Conservation (phyloP, 1,140 invertebrate species). For the Drosophila fuyamai region DNA sequence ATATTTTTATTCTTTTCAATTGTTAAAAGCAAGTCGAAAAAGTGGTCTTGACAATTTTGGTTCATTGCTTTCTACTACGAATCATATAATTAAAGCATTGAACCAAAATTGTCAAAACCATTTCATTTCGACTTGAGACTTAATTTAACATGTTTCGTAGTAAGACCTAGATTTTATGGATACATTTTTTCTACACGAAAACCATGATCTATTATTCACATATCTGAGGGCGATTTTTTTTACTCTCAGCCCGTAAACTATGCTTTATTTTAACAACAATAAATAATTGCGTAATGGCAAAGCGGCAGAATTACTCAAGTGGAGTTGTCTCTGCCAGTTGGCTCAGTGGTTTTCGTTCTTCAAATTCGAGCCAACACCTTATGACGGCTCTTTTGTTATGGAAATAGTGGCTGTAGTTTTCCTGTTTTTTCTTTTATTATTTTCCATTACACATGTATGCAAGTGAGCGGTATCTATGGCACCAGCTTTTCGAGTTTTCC, state of each 20-base stretch:
- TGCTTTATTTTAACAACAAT: slow-evolving; percentile 36
- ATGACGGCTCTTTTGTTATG: slow-evolving; percentile 22
- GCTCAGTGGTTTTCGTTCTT: slow-evolving; percentile 2
- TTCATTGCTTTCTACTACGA: too few relatives aligned
- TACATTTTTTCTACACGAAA: too few relatives aligned
- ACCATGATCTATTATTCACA: slow-evolving; percentile 6
- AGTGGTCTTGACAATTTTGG: too few relatives aligned
- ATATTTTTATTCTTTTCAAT: too few relatives aligned
- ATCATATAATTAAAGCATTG: too few relatives aligned
- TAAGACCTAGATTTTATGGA: too few relatives aligned
- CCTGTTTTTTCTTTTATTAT: slow-evolving; percentile 15
- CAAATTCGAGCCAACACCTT: not conserved
- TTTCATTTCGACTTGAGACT: too few relatives aligned
- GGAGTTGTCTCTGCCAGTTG: slow-evolving; percentile 22
- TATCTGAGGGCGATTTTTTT: slow-evolving; percentile 28
- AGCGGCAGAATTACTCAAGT: slow-evolving; percentile 26
- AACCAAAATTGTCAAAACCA: too few relatives aligned
- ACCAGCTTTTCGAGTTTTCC: slow-evolving; percentile 22
- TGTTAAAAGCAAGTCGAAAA: too few relatives aligned
- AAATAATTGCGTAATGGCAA: slow-evolving; percentile 52
- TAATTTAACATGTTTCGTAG: too few relatives aligned
- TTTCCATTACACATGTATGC: not conserved
- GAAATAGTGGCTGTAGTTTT: slow-evolving; percentile 14
- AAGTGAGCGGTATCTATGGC: slow-evolving; percentile 44
- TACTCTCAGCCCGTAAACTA: slow-evolving; percentile 19